These are phyloP conservation scores for Leptonema lineaticorne DNA, from an alignment of 1,140 invertebrate species.

Conservation along the genomic window DNA sequence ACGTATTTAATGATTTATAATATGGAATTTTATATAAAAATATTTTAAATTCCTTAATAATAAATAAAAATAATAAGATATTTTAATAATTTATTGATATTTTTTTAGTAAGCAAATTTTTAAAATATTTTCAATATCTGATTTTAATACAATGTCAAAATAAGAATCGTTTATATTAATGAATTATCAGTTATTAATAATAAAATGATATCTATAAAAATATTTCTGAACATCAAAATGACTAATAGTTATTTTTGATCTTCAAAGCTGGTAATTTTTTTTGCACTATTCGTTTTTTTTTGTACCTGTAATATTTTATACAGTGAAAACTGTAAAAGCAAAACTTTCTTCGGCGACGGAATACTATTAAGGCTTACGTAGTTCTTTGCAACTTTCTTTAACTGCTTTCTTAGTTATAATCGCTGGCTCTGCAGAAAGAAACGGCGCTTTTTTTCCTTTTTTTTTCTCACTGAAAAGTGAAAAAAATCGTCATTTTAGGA, in stretches of 20 bases:
- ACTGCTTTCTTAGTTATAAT: constrained; percentile 39
- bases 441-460: constrained; percentile 23
- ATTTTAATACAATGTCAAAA: neutral
- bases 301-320: constrained; percentile 22
- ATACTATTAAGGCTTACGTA: constrained; percentile 40
- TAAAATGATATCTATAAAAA: constrained; percentile 13
- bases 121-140: constrained; percentile 7
- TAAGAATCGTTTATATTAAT: neutral
- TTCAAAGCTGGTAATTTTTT: too few relatives aligned
- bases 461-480: constrained; percentile 21
- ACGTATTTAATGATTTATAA: too few relatives aligned
- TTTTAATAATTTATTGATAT: neutral
- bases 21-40: too few relatives aligned
- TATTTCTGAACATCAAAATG: constrained; percentile 11
- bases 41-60: too few relatives aligned
- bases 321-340: constrained; percentile 35
- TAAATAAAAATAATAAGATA: too few relatives aligned
- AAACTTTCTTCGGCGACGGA: constrained; percentile 31
- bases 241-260: neutral
- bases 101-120: neutral
- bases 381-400: constrained; percentile 37
- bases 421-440: constrained; percentile 37
- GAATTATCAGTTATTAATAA: constrained; percentile 5
- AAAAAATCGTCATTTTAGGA: constrained; percentile 4
- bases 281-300: too few relatives aligned